Percentiles rank a stretch among this genome's conserved stretches.
Evolutionary conservation across 1,140 invertebrate genomes (phyloP).

Genomic region (Drosophila miranda): DNA sequence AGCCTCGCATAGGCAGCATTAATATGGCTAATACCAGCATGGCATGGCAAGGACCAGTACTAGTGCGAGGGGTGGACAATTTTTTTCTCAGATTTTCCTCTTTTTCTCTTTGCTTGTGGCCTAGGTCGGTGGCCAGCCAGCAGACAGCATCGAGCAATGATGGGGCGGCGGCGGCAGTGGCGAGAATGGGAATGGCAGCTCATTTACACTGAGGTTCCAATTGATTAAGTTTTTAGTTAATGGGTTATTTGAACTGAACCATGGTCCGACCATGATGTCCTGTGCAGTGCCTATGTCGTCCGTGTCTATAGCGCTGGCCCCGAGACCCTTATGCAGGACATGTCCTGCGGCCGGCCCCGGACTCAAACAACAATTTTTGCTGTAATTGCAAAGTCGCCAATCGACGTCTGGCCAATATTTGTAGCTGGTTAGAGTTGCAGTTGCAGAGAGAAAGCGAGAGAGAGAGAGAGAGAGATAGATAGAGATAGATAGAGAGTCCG

Average conservation of each 20-base stretch:
- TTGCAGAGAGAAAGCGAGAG: constrained; percentile 17
- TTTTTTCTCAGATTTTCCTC: constrained; percentile 7
- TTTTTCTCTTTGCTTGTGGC: constrained; percentile 19
- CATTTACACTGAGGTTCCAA: constrained; percentile 74
- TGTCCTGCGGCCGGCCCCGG: constrained; percentile 62
- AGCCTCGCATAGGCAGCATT: constrained; percentile 45
- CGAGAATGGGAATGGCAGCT: constrained; percentile 37
- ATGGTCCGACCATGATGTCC: constrained; percentile 22
- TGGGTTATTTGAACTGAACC: constrained; percentile 74
- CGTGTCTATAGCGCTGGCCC: constrained; percentile 1
- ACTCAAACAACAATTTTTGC: constrained; percentile 76
- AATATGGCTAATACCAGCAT: constrained; percentile 66
- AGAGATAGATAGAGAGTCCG: constrained; percentile 9
- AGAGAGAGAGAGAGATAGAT: background rate
- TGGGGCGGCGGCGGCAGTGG: constrained; percentile 12
- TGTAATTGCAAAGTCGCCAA: constrained; percentile 77
- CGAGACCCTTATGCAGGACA: constrained; percentile 25
- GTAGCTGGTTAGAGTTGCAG: constrained; percentile 78
- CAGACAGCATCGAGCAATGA: constrained; percentile 25
- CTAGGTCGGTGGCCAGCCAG: constrained; percentile 45
- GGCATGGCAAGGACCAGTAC: background rate
- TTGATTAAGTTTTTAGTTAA: constrained; percentile 81
- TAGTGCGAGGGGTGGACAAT: background rate
- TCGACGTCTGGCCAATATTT: constrained; percentile 70
- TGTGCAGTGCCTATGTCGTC: constrained; percentile 10